A percentile compares a stretch with the other conserved stretches of the same genome.
Conservation (phyloP, 2,888 invertebrate genomes). For the Linyphia triangularis region DNA sequence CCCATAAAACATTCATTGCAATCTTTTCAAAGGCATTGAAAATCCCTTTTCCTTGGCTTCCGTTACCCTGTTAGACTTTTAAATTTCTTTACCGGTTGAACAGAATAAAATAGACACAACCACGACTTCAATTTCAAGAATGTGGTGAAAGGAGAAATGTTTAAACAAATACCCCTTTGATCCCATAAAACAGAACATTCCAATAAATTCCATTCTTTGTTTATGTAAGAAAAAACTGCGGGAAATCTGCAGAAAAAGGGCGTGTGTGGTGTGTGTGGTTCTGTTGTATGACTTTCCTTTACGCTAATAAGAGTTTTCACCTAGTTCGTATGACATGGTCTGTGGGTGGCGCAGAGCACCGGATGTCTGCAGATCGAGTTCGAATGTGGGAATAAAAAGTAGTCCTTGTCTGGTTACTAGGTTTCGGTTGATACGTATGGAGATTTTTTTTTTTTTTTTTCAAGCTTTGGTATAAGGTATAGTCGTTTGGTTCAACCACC, state of each 20-base stretch:
- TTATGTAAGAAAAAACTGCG: neutral
- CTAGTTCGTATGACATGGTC: neutral
- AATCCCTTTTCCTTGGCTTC: neutral
- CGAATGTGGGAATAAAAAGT: neutral
- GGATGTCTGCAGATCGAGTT: slow-evolving; percentile 18
- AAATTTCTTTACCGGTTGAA: slow-evolving; percentile 13
- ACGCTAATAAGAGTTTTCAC: slow-evolving; percentile 28
- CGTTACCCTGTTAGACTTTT: slow-evolving; percentile 38
- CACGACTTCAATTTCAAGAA: neutral
- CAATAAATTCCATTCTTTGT: slow-evolving; percentile 16
- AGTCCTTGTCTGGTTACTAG: neutral
- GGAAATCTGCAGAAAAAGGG: slow-evolving; percentile 12
- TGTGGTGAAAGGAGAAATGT: slow-evolving; percentile 15
- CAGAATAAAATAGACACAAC: neutral
- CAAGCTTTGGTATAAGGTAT: no score
- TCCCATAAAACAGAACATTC: slow-evolving; percentile 19
- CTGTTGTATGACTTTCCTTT: slow-evolving; percentile 27
- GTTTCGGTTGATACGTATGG: no score
- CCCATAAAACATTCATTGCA: neutral
- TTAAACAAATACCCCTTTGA: slow-evolving; percentile 55
- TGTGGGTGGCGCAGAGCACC: neutral
- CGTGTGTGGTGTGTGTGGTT: no score
- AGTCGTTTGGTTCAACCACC: no score
- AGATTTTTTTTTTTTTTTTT: no score
- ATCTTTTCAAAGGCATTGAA: neutral